A percentile compares a stretch with the other conserved stretches of the same genome.
These are phyloP conservation scores for Parauchenoglanis ngamensis DNA, from an alignment of 2,797 vertebrate species.

Conservation along the genomic window DNA sequence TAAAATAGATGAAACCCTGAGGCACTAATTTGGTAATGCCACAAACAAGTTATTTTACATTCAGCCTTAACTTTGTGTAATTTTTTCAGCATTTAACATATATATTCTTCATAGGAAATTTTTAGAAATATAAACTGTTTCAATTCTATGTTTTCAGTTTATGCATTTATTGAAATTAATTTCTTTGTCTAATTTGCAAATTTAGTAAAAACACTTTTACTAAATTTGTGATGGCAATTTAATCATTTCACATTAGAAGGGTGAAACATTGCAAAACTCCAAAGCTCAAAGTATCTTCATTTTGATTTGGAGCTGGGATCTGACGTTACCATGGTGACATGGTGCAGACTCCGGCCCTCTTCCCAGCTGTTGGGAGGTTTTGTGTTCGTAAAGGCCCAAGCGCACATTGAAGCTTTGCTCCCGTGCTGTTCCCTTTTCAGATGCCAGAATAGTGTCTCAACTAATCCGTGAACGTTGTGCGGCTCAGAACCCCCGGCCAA, in stretches of 20 bases:
- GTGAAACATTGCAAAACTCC: slow-evolving; percentile 72
- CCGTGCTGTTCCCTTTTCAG: slow-evolving; percentile 97
- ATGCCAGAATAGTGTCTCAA: slow-evolving; percentile 95
- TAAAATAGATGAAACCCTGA: background rate
- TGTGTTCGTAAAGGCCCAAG: slow-evolving; percentile 67
- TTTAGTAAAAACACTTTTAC: slow-evolving; percentile 14
- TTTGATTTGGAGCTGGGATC: slow-evolving; percentile 92
- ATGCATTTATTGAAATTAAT: background rate
- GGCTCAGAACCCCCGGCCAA: slow-evolving; percentile 95
- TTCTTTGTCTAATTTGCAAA: slow-evolving; percentile 17
- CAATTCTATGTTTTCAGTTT: background rate
- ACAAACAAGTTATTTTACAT: background rate
- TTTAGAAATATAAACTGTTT: background rate
- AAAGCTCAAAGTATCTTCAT: slow-evolving; percentile 86
- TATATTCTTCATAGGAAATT: background rate
- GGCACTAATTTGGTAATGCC: background rate
- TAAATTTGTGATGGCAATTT: background rate
- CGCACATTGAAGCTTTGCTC: slow-evolving; percentile 93
- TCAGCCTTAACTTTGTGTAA: background rate
- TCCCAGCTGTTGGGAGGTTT: slow-evolving; percentile 96
- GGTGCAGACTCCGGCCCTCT: slow-evolving; percentile 88
- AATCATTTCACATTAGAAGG: slow-evolving; percentile 70
- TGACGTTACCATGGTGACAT: slow-evolving; percentile 95
- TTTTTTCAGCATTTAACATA: background rate
- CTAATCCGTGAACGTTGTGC: slow-evolving; percentile 99